A percentile compares a stretch with the other conserved stretches of the same genome.
phyloP scores from a whole-genome alignment of 1,140 invertebrate genomes.

The Goniozus legneri region DNA sequence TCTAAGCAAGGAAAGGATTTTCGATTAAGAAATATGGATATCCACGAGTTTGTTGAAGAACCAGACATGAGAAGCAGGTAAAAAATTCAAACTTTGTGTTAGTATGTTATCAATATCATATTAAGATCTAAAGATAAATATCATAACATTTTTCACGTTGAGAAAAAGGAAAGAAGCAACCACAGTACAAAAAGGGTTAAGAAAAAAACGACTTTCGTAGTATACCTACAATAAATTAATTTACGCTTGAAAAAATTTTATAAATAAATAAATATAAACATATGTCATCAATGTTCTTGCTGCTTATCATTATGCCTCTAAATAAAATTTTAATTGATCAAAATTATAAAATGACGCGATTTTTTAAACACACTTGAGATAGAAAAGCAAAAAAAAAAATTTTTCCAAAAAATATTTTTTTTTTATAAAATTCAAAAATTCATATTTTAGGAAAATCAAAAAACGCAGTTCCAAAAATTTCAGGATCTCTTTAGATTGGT shows the following conservation, averaged over 20 bases:
- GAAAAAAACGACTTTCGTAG: no score
- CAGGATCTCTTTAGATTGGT: not conserved
- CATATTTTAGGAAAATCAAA: not conserved
- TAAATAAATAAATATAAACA: not conserved
- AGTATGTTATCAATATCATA: not conserved
- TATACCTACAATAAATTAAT: no score
- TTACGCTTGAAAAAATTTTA: not conserved
- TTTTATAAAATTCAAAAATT: not conserved
- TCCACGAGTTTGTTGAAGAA: constrained; percentile 8
- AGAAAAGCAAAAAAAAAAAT: no score
- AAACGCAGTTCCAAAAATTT: not conserved
- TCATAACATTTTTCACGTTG: not conserved
- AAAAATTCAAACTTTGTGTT: constrained; percentile 4
- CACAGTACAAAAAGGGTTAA: no score
- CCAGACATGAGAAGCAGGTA: constrained; percentile 7
- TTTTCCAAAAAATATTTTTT: not conserved
- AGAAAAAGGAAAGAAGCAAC: not conserved
- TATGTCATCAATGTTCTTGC: not conserved
- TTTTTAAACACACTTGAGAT: not conserved
- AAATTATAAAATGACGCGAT: not conserved
- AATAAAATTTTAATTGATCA: not conserved
- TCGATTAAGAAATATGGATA: constrained; percentile 11
- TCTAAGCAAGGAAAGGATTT: constrained; percentile 11
- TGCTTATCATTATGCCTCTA: not conserved
- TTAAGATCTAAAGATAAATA: not conserved